Evolutionary conservation across 1,140 invertebrate species (phyloP), one percentile per base, ranked within the genome.

Genomic region (Ephestia elutella): DNA sequence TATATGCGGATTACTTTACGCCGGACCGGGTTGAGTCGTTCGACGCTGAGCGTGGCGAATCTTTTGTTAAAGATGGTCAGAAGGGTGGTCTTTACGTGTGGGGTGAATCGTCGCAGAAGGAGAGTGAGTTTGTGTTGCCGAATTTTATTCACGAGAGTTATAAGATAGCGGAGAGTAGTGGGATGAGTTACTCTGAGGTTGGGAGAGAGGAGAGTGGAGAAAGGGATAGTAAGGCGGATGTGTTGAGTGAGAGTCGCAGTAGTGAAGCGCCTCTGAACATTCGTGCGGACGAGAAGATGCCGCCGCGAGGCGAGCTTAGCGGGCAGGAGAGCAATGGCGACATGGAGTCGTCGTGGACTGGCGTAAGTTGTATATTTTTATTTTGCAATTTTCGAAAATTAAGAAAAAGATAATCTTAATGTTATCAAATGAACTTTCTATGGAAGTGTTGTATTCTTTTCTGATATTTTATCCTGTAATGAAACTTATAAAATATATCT

Each of bases 301-400:
- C 95, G 30, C 92, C 95, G 0, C 90, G 93, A 63, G 95, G 94
- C 7, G 95, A 95, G 84, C 88, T 95, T 10, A 95, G 94, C 5
- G 94, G 94, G 25, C 94, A 95, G 77, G 95, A 95, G 64, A 95
- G 94, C 83, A 94, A 95, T 71, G 94, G 94, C 10, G 93, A 92
- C 72, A 92, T 92, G 64, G 93, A 92, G 28, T 90, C 90, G 56
- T 84, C 91, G 7, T 94, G 93, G 93, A 92, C 90, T 61, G 85
- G 86, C 75, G 87, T 90, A 80, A 88, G 80, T 50, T 15, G 21
- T 9, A 35, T n/a, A 9, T 35, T 35, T 13, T 5, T 35, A 44
- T 44, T 44, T 15, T 44, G 3, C 15, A 4, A 15, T 15, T 44
- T 15, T 44, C n/a, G 13, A 10, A 44, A 44, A 44, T 44, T 15